Evolutionary conservation across 2,888 invertebrate species (phyloP), one percentile per base, ranked within the genome.

Genomic region (Caenorhabditis japonica): DNA sequence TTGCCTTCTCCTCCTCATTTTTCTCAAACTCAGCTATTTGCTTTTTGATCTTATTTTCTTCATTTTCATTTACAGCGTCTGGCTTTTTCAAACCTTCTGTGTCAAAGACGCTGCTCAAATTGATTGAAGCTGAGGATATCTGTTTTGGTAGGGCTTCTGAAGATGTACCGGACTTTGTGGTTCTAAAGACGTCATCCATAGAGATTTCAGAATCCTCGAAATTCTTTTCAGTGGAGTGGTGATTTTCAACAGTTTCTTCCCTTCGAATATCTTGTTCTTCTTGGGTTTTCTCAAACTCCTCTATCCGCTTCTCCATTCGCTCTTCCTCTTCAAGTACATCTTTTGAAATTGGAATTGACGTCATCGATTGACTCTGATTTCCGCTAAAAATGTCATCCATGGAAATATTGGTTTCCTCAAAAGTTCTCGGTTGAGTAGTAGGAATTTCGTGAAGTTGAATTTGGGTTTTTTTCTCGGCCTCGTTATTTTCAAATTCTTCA

Each of bases 21-120:
- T 12, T 55, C 17, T 60, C 49, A 23, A 70, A 70, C 38, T 70
- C 70, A 0, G 23, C 43, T 7, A 70, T 44, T 38, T 61, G 36
- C 21, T 25, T n/a, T 4, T 23, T 33, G 25, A 68, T 52, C 33
- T 47, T 52, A 39, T 44, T 38, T 41, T 68, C 68, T 4, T 25
- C 23, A 8, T 23, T 43, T 8, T 49, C 53, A 13, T 15, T 21
- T 7, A 39, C 39, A 8, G 33, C 17, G 13, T 30, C 21, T 25
- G 21, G 17, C 19, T 19, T 43, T 23, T 5, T 15, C 1, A 25
- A n/a, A 30, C 46, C n/a, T 21, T 38, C 55, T 34, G 41, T 34
- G 17, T 43, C 58, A 21, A 64, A 72, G 0, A 72, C 38, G 38
- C 25, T 7, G 12, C 38, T 38, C 21, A 34, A 19, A 10, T 17